Percentiles rank a stretch among this genome's conserved stretches.
Conservation (phyloP, 1,140 invertebrate genomes). For the Papilio machaon region DNA sequence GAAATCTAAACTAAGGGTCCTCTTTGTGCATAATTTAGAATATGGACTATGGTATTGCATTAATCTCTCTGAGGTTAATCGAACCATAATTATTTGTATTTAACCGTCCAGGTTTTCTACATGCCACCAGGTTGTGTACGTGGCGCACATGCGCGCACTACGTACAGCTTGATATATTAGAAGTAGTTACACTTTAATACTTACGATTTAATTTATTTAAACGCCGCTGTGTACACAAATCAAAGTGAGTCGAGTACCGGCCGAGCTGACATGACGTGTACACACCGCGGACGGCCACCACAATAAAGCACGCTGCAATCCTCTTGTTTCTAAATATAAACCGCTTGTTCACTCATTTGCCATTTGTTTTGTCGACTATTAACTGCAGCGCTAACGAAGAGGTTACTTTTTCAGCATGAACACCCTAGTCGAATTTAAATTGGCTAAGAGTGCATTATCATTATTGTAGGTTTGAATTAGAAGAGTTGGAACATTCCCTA, state of each 20-base stretch:
- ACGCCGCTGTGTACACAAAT: conserved; percentile 29
- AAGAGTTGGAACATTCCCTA: too few relatives aligned
- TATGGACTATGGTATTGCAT: background rate
- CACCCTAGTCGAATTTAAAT: too few relatives aligned
- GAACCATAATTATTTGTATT: background rate
- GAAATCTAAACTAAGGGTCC: background rate
- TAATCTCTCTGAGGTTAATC: background rate
- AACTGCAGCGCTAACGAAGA: conserved; percentile 30
- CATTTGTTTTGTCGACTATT: conserved; percentile 39
- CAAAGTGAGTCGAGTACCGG: conserved; percentile 34
- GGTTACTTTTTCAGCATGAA: background rate
- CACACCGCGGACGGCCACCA: conserved; percentile 34
- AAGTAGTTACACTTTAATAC: conserved; percentile 26
- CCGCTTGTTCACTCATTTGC: conserved; percentile 45
- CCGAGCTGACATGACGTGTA: conserved; percentile 32
- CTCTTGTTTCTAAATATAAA: conserved; percentile 47
- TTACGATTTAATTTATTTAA: conserved; percentile 30
- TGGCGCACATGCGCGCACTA: background rate
- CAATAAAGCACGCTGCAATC: conserved; percentile 37
- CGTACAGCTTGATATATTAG: conserved; percentile 12
- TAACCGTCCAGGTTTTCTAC: background rate
- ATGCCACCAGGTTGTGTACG: background rate
- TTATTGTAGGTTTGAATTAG: too few relatives aligned
- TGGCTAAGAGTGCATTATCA: too few relatives aligned
- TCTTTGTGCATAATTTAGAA: background rate